A percentile compares a stretch with the other conserved stretches of the same genome.
phyloP scores from a whole-genome alignment of 2,888 invertebrate genomes.

The Agriotes lineatus region DNA sequence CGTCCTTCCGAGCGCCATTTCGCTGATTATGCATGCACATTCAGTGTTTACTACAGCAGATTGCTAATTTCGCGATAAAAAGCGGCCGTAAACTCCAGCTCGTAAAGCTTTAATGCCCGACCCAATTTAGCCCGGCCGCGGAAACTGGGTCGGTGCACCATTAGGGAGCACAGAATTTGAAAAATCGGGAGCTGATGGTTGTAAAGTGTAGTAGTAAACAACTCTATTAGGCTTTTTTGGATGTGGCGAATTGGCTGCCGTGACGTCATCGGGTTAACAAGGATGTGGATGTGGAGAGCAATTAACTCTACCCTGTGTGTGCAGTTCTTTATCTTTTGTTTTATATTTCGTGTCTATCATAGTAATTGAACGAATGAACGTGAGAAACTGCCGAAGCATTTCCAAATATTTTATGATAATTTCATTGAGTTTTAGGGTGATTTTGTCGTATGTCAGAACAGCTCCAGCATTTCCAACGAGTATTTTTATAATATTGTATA shows the following conservation, averaged over 20 bases:
- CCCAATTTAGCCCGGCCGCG: background rate
- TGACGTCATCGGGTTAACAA: background rate
- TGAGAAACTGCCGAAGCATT: no score
- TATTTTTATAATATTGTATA: no score
- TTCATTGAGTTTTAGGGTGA: no score
- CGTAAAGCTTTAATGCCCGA: slow-evolving; percentile 4
- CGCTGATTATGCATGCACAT: slow-evolving; percentile 10
- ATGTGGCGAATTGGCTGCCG: no score
- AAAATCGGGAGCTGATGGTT: background rate
- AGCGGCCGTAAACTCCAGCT: background rate
- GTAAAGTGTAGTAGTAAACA: slow-evolving; percentile 7
- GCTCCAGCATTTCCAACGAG: no score
- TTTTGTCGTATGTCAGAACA: no score
- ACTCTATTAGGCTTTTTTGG: slow-evolving; percentile 8
- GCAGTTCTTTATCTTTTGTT: no score
- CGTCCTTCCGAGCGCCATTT: background rate
- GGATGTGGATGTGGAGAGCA: background rate
- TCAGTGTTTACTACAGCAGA: slow-evolving; percentile 1
- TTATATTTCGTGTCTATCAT: no score
- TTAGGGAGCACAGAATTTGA: background rate
- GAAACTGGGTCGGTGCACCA: slow-evolving; percentile 1
- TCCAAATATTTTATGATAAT: no score
- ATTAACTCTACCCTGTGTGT: background rate
- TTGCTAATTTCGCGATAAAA: slow-evolving; percentile 8
- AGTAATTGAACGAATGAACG: no score